phyloP scores from a whole-genome alignment of 1,140 invertebrate species.

The Cardiocondyla obscurior region DNA sequence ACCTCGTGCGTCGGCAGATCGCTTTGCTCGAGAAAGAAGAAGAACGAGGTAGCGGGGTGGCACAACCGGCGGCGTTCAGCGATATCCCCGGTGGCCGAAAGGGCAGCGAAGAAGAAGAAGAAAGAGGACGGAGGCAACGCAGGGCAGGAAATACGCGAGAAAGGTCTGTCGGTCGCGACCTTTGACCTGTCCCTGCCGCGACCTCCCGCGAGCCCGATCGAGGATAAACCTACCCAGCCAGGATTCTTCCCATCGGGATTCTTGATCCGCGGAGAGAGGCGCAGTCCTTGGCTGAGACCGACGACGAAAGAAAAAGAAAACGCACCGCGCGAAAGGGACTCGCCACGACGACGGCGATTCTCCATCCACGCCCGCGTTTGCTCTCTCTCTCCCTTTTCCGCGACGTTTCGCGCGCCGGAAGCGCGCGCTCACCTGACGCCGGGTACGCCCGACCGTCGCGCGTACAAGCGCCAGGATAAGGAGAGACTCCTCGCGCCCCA shows the following conservation, averaged over 20 bases:
- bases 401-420: not conserved
- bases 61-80: not conserved
- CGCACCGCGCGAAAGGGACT: not conserved
- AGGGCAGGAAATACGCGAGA: constrained; percentile 10
- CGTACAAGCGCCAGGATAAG: constrained; percentile 2
- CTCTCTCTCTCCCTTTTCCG: not conserved
- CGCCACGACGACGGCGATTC: constrained; percentile 12
- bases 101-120: not conserved
- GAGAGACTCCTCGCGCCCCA: not conserved
- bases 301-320: not conserved
- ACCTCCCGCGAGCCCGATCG: constrained; percentile 11
- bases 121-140: not conserved
- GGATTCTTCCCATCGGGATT: constrained; percentile 1
- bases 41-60: not conserved
- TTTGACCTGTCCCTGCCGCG: constrained; percentile 32
- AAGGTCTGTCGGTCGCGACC: constrained; percentile 36
- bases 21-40: not conserved
- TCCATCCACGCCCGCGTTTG: constrained; percentile 18
- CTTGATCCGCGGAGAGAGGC: not conserved
- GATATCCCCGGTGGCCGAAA: not conserved
- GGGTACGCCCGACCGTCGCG: not conserved
- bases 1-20: constrained; percentile 7
- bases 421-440: not conserved
- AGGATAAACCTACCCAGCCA: not conserved
- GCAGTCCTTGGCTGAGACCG: not conserved